These are phyloP conservation scores for Dreissena polymorpha DNA, from an alignment of 1,140 invertebrate species.

Conservation along the genomic window DNA sequence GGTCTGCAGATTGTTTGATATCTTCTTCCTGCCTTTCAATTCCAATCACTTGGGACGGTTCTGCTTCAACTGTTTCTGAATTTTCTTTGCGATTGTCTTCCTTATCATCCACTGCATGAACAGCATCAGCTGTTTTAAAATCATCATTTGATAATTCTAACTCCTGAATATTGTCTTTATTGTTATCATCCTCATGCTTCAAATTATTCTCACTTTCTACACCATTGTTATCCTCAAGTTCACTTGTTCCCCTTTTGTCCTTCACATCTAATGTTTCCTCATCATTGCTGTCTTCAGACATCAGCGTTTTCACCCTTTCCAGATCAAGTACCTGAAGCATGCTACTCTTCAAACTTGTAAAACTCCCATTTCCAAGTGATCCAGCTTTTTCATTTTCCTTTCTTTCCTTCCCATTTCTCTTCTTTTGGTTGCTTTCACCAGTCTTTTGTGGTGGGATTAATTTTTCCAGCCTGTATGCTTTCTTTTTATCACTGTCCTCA, in stretches of 20 bases:
- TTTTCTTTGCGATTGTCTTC: no score
- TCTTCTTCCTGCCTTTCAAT: no score
- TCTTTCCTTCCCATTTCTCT: not conserved
- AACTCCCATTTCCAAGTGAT: conserved; percentile 3
- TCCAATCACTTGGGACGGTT: no score
- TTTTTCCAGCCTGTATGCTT: not conserved
- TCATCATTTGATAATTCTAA: no score
- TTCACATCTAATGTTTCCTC: conserved; percentile 13
- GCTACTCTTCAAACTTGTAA: conserved; percentile 6
- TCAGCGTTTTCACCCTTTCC: conserved; percentile 48
- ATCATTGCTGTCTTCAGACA: conserved; percentile 42
- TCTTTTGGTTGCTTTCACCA: conserved; percentile 8
- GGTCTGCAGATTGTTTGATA: no score
- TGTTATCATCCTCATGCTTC: not conserved
- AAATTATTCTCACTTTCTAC: not conserved
- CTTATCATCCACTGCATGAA: no score
- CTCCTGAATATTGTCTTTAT: not conserved
- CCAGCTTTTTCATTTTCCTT: not conserved
- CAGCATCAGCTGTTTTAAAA: no score
- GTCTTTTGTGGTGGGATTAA: not conserved
- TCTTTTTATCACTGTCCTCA: no score
- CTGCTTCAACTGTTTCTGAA: no score
- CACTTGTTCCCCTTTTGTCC: not conserved
- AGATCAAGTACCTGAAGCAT: conserved; percentile 35
- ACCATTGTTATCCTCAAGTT: not conserved